Evolutionary conservation across 2,888 invertebrate species (phyloP), one percentile per base, ranked within the genome.

Genomic region (Idaea dimidiata): DNA sequence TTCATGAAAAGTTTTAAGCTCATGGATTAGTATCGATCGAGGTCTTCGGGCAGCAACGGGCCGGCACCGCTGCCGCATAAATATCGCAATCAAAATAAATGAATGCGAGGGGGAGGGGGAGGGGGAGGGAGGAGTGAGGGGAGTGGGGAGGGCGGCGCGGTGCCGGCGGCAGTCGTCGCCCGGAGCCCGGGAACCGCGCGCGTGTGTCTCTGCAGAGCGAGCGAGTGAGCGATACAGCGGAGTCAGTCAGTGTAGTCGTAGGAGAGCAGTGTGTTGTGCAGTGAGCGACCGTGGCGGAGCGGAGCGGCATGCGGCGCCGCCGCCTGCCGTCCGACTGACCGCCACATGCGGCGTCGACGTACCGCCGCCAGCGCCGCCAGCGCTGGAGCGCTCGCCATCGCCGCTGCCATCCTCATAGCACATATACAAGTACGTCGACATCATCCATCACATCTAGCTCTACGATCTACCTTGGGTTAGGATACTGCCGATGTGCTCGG

Each of bases 291-390:
- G 54, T 14, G 54, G 66, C 62, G 72, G n/a, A n/a, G n/a, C n/a
- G n/a, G n/a, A n/a, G 76, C 79, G 82, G 81, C 81, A 84, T 86
- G 86, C 82, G 77, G 74, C 79, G 79, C 80, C 76, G 73, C 75
- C 74, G 71, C 72, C 72, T 77, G 77, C 10, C n/a, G n/a, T n/a
- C n/a, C n/a, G n/a, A 80, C 79, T 80, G 77, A 80, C 88, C 89
- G 91, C 75, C 89, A 91, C 75, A 86, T 84, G 86, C 80, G 32
- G 79, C 86, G 86, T 86, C n/a, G n/a, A n/a, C n/a, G n/a, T n/a
- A n/a, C n/a, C n/a, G n/a, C n/a, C n/a, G n/a, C n/a, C n/a, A n/a
- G n/a, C n/a, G n/a, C n/a, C n/a, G n/a, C n/a, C n/a, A n/a, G n/a
- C 82, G 83, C 80, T 81, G 83, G 80, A 79, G 81, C 82, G 86